These are phyloP conservation scores for Zaprionus camerounensis DNA, from an alignment of 1,140 invertebrate species.

Conservation along the genomic window DNA sequence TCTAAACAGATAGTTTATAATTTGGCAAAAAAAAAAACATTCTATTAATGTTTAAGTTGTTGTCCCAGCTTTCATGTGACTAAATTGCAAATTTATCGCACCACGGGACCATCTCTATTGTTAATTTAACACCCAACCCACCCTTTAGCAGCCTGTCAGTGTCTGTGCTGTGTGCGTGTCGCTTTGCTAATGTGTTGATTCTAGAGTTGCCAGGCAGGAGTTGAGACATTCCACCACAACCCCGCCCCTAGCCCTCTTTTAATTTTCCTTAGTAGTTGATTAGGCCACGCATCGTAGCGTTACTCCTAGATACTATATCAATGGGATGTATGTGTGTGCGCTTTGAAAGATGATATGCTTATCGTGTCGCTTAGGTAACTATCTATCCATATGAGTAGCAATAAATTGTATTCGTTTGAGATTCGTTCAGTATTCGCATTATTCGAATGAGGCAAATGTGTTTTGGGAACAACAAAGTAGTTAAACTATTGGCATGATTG, in stretches of 20 bases:
- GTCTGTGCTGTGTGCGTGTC: slow-evolving; percentile 69
- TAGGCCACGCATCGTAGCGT: slow-evolving; percentile 1
- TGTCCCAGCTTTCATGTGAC: not conserved
- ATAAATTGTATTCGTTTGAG: slow-evolving; percentile 42
- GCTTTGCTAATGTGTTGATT: slow-evolving; percentile 31
- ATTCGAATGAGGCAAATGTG: slow-evolving; percentile 64
- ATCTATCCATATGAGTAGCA: slow-evolving; percentile 40
- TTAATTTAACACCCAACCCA: slow-evolving; percentile 40
- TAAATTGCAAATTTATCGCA: slow-evolving; percentile 1
- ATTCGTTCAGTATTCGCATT: slow-evolving; percentile 61
- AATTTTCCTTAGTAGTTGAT: slow-evolving; percentile 21
- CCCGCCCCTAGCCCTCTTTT: not conserved
- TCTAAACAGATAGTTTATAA: not conserved
- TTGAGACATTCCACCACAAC: not conserved
- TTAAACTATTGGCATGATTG: slow-evolving; percentile 76
- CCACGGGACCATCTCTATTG: slow-evolving; percentile 21
- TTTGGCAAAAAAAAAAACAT: no score
- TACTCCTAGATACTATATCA: not conserved
- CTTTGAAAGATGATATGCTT: slow-evolving; percentile 17
- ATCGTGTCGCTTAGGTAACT: slow-evolving; percentile 34
- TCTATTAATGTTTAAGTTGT: not conserved
- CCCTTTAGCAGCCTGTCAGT: slow-evolving; percentile 46
- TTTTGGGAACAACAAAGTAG: slow-evolving; percentile 84
- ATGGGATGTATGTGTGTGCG: not conserved
- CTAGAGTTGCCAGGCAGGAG: not conserved